A percentile compares a stretch with the other conserved stretches of the same genome.
These are phyloP conservation scores for Oithona nana DNA, from an alignment of 2,888 invertebrate species.

Conservation along the genomic window DNA sequence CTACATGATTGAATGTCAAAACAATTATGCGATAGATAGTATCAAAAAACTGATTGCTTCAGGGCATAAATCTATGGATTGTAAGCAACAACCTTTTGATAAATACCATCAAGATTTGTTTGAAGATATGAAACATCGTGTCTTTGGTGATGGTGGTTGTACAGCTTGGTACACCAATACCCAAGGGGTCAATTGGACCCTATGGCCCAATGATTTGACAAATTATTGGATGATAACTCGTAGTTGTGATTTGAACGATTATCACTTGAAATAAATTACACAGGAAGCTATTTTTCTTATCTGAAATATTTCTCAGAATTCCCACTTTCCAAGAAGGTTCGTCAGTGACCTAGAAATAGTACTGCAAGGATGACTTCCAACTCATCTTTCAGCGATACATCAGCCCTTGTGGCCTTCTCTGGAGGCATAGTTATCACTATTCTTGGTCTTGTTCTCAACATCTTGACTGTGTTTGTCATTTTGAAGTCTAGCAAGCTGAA, in stretches of 20 bases:
- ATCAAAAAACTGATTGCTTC: background rate
- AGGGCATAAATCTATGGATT: background rate
- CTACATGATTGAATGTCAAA: background rate
- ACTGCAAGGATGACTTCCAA: no score
- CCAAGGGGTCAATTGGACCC: background rate
- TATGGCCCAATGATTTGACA: background rate
- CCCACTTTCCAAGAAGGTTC: no score
- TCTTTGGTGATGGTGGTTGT: slow-evolving; percentile 2
- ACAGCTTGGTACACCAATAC: background rate
- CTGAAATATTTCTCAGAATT: no score
- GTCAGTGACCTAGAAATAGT: no score
- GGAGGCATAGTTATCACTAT: no score
- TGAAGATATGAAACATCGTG: background rate
- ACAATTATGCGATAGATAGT: background rate
- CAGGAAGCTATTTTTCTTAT: no score
- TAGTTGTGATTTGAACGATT: background rate
- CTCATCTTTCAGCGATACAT: no score
- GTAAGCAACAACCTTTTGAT: background rate
- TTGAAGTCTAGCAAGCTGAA: no score
- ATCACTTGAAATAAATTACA: background rate
- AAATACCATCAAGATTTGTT: background rate
- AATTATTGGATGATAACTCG: background rate
- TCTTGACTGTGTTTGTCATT: no score
- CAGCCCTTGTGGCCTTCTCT: no score
- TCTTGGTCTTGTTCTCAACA: no score